These are phyloP conservation scores for Australoheros scitulus DNA, from an alignment of 2,113 vertebrate species.

Conservation along the genomic window DNA sequence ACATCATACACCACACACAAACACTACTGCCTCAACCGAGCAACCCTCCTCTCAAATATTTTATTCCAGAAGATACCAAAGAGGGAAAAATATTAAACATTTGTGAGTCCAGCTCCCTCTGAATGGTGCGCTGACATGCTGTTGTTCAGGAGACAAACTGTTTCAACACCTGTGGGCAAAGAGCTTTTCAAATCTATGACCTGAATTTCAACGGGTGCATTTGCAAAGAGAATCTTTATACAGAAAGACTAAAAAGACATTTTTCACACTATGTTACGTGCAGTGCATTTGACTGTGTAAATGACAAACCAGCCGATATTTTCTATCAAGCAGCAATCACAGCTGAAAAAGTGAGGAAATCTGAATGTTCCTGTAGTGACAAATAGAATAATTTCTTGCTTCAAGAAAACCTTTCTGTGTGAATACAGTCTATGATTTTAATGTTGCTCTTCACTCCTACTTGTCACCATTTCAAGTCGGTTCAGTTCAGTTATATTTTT, in stretches of 20 bases:
- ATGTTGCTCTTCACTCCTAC: neutral
- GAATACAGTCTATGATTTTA: conserved; percentile 2
- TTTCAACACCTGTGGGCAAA: conserved; percentile 17
- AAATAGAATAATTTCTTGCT: neutral
- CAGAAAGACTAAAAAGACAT: neutral
- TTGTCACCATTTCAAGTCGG: neutral
- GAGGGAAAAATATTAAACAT: conserved; percentile 25
- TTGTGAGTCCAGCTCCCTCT: neutral
- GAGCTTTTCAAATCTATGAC: neutral
- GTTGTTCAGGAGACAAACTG: conserved; percentile 22
- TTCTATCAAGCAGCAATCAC: neutral
- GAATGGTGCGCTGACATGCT: neutral
- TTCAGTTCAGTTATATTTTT: neutral
- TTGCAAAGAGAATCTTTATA: neutral
- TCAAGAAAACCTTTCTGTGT: neutral
- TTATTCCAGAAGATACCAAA: conserved; percentile 18
- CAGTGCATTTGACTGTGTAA: neutral
- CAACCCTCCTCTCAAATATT: conserved; percentile 16
- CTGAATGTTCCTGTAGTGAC: neutral
- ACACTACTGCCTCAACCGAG: neutral
- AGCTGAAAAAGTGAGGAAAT: neutral
- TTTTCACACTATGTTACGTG: neutral
- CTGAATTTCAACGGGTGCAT: conserved; percentile 22
- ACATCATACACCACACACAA: neutral
- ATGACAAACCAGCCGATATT: neutral